Conservation (phyloP, 2,113 vertebrate genomes). For the Actenoides hombroni region DNA sequence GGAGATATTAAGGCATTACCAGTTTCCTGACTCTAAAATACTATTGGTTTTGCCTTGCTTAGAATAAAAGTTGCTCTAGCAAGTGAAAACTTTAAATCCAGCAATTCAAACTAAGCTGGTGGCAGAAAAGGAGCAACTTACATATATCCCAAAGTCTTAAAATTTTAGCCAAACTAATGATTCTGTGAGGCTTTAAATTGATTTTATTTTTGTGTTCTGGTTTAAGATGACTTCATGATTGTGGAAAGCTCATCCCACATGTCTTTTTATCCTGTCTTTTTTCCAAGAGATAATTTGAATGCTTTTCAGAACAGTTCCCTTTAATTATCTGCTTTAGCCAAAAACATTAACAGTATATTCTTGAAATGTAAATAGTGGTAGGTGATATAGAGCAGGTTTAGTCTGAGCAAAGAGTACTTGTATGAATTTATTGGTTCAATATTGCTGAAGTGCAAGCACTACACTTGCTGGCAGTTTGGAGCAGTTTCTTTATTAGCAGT, state of each 20-base stretch:
- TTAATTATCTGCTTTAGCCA: neutral
- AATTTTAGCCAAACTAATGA: neutral
- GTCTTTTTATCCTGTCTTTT: neutral
- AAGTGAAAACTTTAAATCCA: neutral
- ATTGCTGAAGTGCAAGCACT: neutral
- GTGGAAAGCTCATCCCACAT: neutral
- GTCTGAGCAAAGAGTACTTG: neutral
- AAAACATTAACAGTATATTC: neutral
- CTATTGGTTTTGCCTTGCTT: constrained; percentile 18
- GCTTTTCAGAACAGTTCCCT: neutral
- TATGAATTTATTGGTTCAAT: constrained; percentile 6
- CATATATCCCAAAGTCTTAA: neutral
- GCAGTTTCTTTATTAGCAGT: neutral
- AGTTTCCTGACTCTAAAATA: constrained; percentile 10
- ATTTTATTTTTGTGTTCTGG: neutral
- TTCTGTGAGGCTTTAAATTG: neutral
- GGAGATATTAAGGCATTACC: constrained; percentile 27
- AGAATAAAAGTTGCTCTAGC: constrained; percentile 14
- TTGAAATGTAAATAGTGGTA: neutral
- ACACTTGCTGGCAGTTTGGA: neutral
- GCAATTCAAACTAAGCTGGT: neutral
- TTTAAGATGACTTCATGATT: neutral
- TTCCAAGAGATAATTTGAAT: neutral
- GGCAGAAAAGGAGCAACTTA: neutral
- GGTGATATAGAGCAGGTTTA: neutral